These are phyloP conservation scores for Nebria ingens DNA, from an alignment of 1,140 invertebrate species.

Conservation along the genomic window DNA sequence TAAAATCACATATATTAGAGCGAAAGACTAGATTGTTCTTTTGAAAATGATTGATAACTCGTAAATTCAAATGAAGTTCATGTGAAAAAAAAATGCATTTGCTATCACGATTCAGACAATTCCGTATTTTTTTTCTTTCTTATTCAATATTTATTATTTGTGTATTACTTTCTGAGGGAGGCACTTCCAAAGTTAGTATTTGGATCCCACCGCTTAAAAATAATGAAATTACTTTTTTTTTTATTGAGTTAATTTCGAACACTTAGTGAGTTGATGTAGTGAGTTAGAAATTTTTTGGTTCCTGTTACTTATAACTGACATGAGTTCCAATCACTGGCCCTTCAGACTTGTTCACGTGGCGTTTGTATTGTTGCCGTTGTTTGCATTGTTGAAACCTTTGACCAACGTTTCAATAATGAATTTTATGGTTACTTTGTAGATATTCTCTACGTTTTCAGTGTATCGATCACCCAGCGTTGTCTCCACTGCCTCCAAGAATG, in stretches of 20 bases:
- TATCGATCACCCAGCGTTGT: constrained; percentile 77
- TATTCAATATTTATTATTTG: too few relatives aligned
- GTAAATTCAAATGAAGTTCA: too few relatives aligned
- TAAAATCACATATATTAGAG: too few relatives aligned
- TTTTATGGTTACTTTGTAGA: constrained; percentile 85
- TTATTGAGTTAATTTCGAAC: not conserved
- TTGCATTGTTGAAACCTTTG: constrained; percentile 60
- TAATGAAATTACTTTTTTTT: not conserved
- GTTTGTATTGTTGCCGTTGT: constrained; percentile 8
- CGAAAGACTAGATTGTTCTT: too few relatives aligned
- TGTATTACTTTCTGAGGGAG: not conserved
- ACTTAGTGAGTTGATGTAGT: not conserved
- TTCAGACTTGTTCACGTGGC: not conserved
- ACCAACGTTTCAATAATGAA: constrained; percentile 81
- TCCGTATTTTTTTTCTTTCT: too few relatives aligned
- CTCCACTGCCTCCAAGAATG: constrained; percentile 78
- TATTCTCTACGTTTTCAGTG: constrained; percentile 82
- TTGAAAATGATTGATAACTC: too few relatives aligned
- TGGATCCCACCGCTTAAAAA: not conserved
- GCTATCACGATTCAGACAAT: not conserved
- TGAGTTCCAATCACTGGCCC: not conserved
- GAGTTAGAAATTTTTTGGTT: too few relatives aligned
- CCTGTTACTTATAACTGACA: not conserved
- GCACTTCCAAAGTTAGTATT: not conserved
- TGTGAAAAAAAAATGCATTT: too few relatives aligned